Evolutionary conservation across 2,888 invertebrate genomes (phyloP).

Genomic region (Cyclophora punctaria): DNA sequence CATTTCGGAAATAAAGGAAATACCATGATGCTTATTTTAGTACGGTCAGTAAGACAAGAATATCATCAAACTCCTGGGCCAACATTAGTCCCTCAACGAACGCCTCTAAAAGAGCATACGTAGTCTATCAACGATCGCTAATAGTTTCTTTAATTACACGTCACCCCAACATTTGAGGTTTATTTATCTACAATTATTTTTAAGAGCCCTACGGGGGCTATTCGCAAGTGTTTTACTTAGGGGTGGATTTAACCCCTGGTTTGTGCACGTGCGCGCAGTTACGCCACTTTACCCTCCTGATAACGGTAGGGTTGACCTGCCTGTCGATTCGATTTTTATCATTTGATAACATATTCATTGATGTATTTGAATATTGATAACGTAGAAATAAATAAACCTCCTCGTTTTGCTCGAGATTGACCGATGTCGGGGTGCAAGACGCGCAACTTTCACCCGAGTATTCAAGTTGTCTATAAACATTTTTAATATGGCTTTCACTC

Average conservation of each 20-base stretch:
- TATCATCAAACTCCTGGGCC: no score
- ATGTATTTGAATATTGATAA: slow-evolving; percentile 9
- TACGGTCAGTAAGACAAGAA: no score
- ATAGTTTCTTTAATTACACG: slow-evolving; percentile 1
- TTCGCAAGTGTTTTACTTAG: slow-evolving; percentile 33
- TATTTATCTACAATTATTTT: slow-evolving; percentile 64
- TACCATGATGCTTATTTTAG: no score
- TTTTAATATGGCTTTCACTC: no score
- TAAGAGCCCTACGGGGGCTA: slow-evolving; percentile 39
- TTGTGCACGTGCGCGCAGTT: slow-evolving; percentile 64
- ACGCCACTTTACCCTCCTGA: slow-evolving; percentile 42
- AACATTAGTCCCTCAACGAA: no score
- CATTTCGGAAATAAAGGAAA: no score
- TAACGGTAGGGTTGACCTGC: slow-evolving; percentile 55
- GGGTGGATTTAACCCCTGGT: slow-evolving; percentile 32
- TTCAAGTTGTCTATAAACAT: no score
- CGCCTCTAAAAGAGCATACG: slow-evolving; percentile 18
- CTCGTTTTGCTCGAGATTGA: no score
- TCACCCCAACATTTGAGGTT: slow-evolving; percentile 41
- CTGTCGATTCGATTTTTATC: slow-evolving; percentile 39
- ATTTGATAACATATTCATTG: slow-evolving; percentile 30
- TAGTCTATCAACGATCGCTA: no score
- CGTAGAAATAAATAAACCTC: not conserved
- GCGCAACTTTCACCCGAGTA: no score
- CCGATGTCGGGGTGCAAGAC: no score